Percentiles rank a stretch among this genome's conserved stretches.
These are phyloP conservation scores for Nephrotoma flavescens DNA, from an alignment of 2,888 invertebrate species.

Conservation along the genomic window DNA sequence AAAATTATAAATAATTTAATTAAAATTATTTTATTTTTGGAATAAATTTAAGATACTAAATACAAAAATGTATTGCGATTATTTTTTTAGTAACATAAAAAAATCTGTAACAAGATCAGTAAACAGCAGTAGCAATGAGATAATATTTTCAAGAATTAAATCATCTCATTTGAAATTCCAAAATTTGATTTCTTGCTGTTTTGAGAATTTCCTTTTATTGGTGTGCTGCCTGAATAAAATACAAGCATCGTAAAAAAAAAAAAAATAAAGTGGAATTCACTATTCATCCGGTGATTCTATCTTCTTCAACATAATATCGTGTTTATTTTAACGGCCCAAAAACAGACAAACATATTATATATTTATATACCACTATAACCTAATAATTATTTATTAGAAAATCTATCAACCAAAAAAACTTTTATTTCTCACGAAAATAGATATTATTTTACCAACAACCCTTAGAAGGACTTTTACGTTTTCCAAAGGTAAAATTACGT, in stretches of 20 bases:
- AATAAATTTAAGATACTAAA: not conserved
- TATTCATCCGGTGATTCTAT: not conserved
- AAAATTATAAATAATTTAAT: not conserved
- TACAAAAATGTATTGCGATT: not conserved
- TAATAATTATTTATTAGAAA: not conserved
- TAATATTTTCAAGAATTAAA: not conserved
- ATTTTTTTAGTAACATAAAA: not conserved
- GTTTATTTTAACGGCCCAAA: not conserved
- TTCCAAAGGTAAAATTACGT: not conserved
- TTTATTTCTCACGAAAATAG: not conserved
- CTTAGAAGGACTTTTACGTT: not conserved
- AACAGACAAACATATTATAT: no score
- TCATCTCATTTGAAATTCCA: not conserved
- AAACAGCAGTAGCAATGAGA: not conserved
- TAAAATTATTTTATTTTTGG: not conserved
- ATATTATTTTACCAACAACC: not conserved
- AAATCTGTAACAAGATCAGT: not conserved
- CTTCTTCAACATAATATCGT: not conserved
- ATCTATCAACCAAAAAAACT: not conserved
- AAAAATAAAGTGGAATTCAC: not conserved
- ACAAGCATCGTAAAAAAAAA: not conserved
- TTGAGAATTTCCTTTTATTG: not conserved
- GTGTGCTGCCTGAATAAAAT: not conserved
- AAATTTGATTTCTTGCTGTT: not conserved
- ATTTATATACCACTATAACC: not conserved